Evolutionary conservation across 2,797 vertebrate genomes (phyloP), one percentile per base, ranked within the genome.

Genomic region (Taenioides sp.): DNA sequence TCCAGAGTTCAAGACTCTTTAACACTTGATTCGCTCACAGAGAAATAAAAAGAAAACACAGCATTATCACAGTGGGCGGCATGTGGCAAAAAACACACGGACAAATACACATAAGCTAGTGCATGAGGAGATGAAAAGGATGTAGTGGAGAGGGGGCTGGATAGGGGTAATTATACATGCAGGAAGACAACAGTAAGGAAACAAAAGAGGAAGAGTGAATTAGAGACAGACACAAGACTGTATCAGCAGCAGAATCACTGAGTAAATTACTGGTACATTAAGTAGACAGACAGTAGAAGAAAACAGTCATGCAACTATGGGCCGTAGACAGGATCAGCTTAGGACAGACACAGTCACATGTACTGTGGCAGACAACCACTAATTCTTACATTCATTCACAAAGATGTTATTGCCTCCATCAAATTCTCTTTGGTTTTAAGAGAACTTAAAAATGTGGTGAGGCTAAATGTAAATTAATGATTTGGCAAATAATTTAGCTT

Each of bases 51-150:
- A 80, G 84, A 87, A 89, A 91, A 87, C 84, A 87, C 71, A 73
- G 80, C 82, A 92, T 92, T 89, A 90, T 90, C 89, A 82, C 89
- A 92, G 89, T 87, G 82, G 90, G 89, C 66, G 78, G 76, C 77
- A 70, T 84, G 76, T 83, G 77, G 72, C 77, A 75, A 65, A 75
- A 55, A 73, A 75, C 22, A 70, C 57, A 72, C 49, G 52, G 50
- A 47, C 65, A 72, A 62, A 78, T 76, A 60, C 55, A 59, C 43
- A 69, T 68, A 61, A 43, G 7, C 16, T 37, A 14, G 58, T 18
- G 27, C 62, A 66, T 5, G 60, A 43, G 55, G 67, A 88, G 79
- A 89, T 89, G 82, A 88, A 90, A 86, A 85, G 77, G 69, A 81
- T 77, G 77, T 20, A 68, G 67, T 77, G 75, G 81, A 84, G 86